A percentile compares a stretch with the other conserved stretches of the same genome.
phyloP scores from a whole-genome alignment of 2,888 invertebrate species.

The Stenodema calcarata region DNA sequence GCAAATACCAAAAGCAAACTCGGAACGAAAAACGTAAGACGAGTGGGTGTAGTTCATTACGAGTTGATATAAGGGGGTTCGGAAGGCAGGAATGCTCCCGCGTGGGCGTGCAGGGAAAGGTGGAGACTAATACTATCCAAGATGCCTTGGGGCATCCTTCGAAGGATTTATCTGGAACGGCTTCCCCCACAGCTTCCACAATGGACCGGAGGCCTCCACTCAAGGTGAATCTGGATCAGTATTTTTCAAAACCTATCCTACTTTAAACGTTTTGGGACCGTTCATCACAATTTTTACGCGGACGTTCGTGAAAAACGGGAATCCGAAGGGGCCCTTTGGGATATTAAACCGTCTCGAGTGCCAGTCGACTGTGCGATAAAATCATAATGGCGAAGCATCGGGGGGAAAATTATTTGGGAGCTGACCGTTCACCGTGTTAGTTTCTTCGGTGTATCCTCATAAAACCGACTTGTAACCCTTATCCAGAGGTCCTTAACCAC shows the following conservation, averaged over 20 bases:
- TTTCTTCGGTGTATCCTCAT: no score
- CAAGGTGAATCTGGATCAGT: neutral
- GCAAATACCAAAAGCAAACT: neutral
- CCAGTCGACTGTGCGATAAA: neutral
- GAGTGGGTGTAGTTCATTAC: conserved; percentile 19
- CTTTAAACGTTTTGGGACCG: neutral
- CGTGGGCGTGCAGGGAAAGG: neutral
- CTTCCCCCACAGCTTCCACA: neutral
- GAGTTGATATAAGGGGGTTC: conserved; percentile 16
- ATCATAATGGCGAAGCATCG: neutral
- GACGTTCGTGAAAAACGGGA: neutral
- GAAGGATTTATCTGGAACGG: conserved; percentile 1
- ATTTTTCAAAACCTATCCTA: neutral
- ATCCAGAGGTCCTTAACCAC: no score
- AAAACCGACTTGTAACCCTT: no score
- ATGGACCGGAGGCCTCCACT: neutral
- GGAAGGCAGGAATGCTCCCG: neutral
- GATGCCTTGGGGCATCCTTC: neutral
- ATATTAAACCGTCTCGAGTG: neutral
- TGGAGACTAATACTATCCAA: neutral
- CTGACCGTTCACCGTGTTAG: neutral
- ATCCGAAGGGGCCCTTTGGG: neutral
- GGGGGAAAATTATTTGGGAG: neutral
- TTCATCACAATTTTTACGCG: neutral
- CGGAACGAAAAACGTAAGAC: neutral